Evolutionary conservation across 1,140 invertebrate species (phyloP), one percentile per base, ranked within the genome.

Genomic region (Harpegnathos saltator): DNA sequence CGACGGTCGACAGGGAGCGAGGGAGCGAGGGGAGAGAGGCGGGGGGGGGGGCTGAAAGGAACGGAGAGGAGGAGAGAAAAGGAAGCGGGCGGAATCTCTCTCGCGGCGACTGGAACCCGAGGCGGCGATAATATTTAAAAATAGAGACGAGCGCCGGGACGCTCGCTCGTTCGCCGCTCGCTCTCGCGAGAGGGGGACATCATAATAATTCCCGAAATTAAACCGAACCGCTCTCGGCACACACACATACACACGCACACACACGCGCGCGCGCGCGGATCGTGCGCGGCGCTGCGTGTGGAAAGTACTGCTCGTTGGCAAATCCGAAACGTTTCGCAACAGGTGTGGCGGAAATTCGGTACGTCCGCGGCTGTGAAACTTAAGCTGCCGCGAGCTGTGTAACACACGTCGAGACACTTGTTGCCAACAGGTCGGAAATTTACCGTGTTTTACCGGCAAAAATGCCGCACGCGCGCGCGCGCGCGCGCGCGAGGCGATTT

Each of bases 321-420:
- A 89, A 89, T 89, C 83, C 86, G 85, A 88, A 85, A 88, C 78
- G 80, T 89, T 89, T 89, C 86, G 87, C 87, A 89, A 89, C 87
- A 89, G 87, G 86, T 89, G 87, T 88, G 85, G 87, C 86, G 87
- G 87, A 89, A 89, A 89, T 89, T 89, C 84, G 87, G 86, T 85
- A 85, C 86, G 80, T 89, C 73, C 84, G 74, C 61, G 84, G 59
- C 59, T 88, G n/a, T n/a, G 86, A 88, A 89, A 88, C 86, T 88
- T 89, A 88, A 89, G 87, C 86, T 81, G 87, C 86, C 84, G 87
- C 80, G 77, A 82, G 85, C 84, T 58, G 84, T 89, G 84, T 83
- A 88, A 88, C 84, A 82, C 84, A 68, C 65, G 19, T 48, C 29
- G 84, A 65, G 87, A 89, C 87, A 89, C 87, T 89, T 89, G 87